Evolutionary conservation across 2,797 vertebrate genomes (phyloP).

Genomic region (Thalassophryne amazonica): DNA sequence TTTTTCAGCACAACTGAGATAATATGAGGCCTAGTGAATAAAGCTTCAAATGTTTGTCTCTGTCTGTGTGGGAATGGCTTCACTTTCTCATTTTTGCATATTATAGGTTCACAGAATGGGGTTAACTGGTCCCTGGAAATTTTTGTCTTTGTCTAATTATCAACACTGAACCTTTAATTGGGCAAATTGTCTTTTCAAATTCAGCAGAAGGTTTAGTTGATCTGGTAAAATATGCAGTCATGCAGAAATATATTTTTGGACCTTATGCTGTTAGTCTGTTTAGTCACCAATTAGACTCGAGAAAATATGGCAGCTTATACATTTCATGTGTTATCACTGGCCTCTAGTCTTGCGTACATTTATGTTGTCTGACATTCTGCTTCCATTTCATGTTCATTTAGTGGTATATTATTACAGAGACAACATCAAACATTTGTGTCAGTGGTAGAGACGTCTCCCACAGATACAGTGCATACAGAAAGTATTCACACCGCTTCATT

Average conservation of each 20-base stretch:
- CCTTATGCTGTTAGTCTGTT: slow-evolving; percentile 17
- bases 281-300: slow-evolving; percentile 8
- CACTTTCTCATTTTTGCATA: slow-evolving; percentile 10
- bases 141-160: background rate
- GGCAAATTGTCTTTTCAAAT: background rate
- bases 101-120: slow-evolving; percentile 22
- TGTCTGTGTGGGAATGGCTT: slow-evolving; percentile 17
- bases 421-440: too few species aligned
- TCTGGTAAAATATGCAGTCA: slow-evolving; percentile 10
- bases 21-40: slow-evolving; percentile 4
- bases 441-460: too few species aligned
- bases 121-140: background rate
- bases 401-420: too few species aligned
- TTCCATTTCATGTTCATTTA: too few species aligned
- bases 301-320: slow-evolving; percentile 8
- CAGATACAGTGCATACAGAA: too few species aligned
- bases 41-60: slow-evolving; percentile 5
- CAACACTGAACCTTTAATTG: slow-evolving; percentile 6
- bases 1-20: slow-evolving; percentile 27
- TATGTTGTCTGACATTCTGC: slow-evolving; percentile 11
- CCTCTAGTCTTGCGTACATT: slow-evolving; percentile 19
- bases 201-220: slow-evolving; percentile 12
- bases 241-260: slow-evolving; percentile 13
- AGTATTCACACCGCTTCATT: too few species aligned
- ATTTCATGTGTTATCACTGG: slow-evolving; percentile 18